Conservation (phyloP, 2,888 invertebrate genomes). For the Globia sparganii region DNA sequence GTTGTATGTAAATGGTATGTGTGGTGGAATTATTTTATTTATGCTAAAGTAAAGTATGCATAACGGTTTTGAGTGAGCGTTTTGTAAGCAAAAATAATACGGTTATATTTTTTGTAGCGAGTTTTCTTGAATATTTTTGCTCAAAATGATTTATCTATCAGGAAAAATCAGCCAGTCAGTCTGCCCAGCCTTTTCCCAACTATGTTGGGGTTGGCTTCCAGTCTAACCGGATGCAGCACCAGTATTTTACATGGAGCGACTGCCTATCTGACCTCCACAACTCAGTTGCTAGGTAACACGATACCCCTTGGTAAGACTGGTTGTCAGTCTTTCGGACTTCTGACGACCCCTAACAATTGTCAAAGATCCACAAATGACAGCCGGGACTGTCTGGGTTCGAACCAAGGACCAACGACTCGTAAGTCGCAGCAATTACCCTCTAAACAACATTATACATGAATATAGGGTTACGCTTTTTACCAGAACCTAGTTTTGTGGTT, state of each 20-base stretch:
- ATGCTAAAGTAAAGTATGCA: slow-evolving; percentile 28
- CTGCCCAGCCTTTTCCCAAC: too few species aligned
- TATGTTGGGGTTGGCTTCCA: too few species aligned
- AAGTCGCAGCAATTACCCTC: not conserved
- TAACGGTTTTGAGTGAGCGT: slow-evolving; percentile 26
- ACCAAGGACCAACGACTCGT: not conserved
- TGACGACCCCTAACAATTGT: too few species aligned
- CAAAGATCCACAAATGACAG: too few species aligned
- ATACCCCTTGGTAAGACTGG: too few species aligned
- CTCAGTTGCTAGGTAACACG: too few species aligned
- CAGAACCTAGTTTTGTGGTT: not conserved
- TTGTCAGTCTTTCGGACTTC: too few species aligned
- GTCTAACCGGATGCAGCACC: too few species aligned
- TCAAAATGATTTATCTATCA: not conserved
- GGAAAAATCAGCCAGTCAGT: too few species aligned
- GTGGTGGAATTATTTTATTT: slow-evolving; percentile 57
- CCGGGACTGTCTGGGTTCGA: not conserved
- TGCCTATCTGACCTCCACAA: too few species aligned
- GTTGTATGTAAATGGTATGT: slow-evolving; percentile 62
- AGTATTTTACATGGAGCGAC: too few species aligned
- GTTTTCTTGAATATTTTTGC: not conserved
- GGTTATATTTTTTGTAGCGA: not conserved
- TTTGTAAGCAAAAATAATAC: slow-evolving; percentile 18
- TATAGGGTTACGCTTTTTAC: not conserved
- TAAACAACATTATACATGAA: not conserved